These are phyloP conservation scores for Taenaris catops DNA, from an alignment of 2,888 invertebrate species.

Conservation along the genomic window DNA sequence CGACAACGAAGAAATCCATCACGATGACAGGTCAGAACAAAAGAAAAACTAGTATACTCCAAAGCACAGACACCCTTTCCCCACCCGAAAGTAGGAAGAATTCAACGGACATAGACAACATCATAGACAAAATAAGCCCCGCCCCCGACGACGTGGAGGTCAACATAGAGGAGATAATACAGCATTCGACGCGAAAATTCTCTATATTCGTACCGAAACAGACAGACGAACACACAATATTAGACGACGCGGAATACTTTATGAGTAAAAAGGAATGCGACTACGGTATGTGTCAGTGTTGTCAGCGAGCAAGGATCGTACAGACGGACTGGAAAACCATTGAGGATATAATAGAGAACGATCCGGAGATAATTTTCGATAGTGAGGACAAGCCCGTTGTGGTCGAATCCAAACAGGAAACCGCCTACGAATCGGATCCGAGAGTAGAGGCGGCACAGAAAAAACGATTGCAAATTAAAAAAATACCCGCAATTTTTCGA, in stretches of 20 bases:
- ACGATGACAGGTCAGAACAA: constrained; percentile 87
- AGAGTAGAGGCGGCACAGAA: constrained; percentile 25
- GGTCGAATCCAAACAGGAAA: constrained; percentile 42
- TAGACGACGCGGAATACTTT: constrained; percentile 61
- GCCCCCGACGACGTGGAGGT: constrained; percentile 25
- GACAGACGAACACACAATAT: constrained; percentile 48
- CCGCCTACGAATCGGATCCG: constrained; percentile 31
- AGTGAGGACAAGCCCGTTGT: constrained; percentile 62
- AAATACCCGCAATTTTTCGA: constrained; percentile 43
- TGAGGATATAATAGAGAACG: constrained; percentile 69
- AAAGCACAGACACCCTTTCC: constrained; percentile 37
- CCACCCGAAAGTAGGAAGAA: constrained; percentile 39
- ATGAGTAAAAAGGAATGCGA: constrained; percentile 66
- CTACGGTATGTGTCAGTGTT: constrained; percentile 63
- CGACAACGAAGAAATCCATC: constrained; percentile 84
- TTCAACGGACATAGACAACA: constrained; percentile 33
- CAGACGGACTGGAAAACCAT: constrained; percentile 61
- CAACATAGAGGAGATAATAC: constrained; percentile 47
- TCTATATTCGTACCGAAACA: constrained; percentile 47
- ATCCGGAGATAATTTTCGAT: constrained; percentile 72
- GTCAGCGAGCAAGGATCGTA: constrained; percentile 41
- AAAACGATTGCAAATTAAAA: constrained; percentile 40
- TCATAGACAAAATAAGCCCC: constrained; percentile 27
- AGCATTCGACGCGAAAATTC: constrained; percentile 60
- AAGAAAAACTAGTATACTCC: constrained; percentile 51